Percentiles rank a stretch among this genome's conserved stretches.
phyloP scores from a whole-genome alignment of 2,888 invertebrate species.

The Saturnia japonica region DNA sequence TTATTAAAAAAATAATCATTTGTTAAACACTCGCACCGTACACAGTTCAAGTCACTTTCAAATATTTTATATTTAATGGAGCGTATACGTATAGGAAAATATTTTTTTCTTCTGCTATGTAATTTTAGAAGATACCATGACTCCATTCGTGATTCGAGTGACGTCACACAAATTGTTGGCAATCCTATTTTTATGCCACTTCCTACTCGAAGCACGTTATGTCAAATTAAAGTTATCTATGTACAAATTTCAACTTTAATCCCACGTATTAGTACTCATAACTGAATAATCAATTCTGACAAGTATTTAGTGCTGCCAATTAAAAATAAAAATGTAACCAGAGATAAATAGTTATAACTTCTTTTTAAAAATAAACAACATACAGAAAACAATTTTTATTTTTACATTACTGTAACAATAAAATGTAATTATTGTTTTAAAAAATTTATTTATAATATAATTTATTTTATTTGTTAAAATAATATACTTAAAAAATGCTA shows the following conservation, averaged over 20 bases:
- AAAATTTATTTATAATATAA: not conserved
- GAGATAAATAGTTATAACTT: no score
- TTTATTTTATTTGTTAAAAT: not conserved
- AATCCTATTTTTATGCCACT: slow-evolving; percentile 79
- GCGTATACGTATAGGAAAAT: slow-evolving; percentile 57
- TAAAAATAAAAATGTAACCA: slow-evolving; percentile 38
- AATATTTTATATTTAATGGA: slow-evolving; percentile 55
- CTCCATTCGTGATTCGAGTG: slow-evolving; percentile 69
- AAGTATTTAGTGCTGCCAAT: slow-evolving; percentile 51
- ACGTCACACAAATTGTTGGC: slow-evolving; percentile 81
- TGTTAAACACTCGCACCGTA: slow-evolving; percentile 56
- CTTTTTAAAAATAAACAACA: slow-evolving; percentile 18
- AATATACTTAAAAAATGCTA: not conserved
- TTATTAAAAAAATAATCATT: slow-evolving; percentile 23
- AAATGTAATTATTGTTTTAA: not conserved
- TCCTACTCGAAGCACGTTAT: slow-evolving; percentile 67
- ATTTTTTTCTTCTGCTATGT: slow-evolving; percentile 68
- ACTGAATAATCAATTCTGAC: slow-evolving; percentile 32
- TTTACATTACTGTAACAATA: not conserved
- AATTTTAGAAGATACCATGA: slow-evolving; percentile 78
- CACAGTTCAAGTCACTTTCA: slow-evolving; percentile 60
- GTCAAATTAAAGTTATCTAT: slow-evolving; percentile 51
- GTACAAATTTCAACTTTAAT: slow-evolving; percentile 55
- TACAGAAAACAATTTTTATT: not conserved
- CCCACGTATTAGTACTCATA: slow-evolving; percentile 48